phyloP scores from a whole-genome alignment of 1,140 invertebrate genomes.

The Drosophila melanica region DNA sequence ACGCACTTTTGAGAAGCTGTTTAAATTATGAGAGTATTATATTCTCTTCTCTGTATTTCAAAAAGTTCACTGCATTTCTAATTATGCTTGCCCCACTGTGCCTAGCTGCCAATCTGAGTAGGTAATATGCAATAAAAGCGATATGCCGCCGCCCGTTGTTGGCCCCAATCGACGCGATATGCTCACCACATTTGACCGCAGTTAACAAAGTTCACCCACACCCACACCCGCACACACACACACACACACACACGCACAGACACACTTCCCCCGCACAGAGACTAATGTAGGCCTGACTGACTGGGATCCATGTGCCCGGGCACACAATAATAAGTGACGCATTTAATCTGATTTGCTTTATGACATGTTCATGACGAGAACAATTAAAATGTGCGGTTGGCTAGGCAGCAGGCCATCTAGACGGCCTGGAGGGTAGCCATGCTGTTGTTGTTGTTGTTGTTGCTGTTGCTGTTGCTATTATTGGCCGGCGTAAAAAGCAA shows the following conservation, averaged over 20 bases:
- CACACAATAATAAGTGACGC: conserved; percentile 80
- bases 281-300: conserved; percentile 1
- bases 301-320: conserved; percentile 30
- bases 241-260: conserved; percentile 11
- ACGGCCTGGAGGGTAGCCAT: conserved; percentile 11
- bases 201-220: conserved; percentile 68
- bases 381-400: conserved; percentile 82
- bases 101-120: conserved; percentile 49
- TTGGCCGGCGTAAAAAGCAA: conserved; percentile 80
- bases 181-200: conserved; percentile 77
- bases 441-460: conserved; percentile 29
- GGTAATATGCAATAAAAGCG: conserved; percentile 81
- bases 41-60: too few species aligned
- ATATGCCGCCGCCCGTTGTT: conserved; percentile 56
- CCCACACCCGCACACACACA: conserved; percentile 17
- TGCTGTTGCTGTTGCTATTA: conserved; percentile 46
- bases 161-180: conserved; percentile 55
- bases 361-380: conserved; percentile 82
- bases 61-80: not conserved
- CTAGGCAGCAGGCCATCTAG: conserved; percentile 62
- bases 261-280: not conserved
- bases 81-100: conserved; percentile 50
- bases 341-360: conserved; percentile 83
- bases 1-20: too few species aligned
- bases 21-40: too few species aligned